Evolutionary conservation across 2,888 invertebrate species (phyloP).

Genomic region (Luffia ferchaultella): DNA sequence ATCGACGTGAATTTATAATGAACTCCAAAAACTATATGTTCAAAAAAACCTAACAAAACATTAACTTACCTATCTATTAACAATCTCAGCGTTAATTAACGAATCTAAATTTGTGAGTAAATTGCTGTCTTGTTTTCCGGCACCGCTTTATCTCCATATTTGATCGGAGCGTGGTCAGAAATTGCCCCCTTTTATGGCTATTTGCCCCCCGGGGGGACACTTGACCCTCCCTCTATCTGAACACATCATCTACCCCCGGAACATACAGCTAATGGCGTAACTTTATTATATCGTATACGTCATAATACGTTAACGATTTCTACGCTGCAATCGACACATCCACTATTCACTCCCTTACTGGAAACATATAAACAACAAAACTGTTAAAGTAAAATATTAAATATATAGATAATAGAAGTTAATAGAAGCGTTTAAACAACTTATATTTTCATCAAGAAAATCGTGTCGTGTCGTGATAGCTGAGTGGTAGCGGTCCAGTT

Average conservation of each 20-base stretch:
- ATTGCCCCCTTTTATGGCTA: constrained; percentile 61
- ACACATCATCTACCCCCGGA: constrained; percentile 63
- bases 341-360: constrained; percentile 17
- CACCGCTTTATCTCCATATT: constrained; percentile 44
- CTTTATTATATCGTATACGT: constrained; percentile 17
- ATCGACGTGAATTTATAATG: no score
- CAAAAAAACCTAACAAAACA: no score
- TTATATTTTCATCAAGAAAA: no score
- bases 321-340: constrained; percentile 11
- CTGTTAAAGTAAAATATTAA: no score
- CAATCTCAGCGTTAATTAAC: constrained; percentile 57
- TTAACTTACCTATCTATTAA: constrained; percentile 10
- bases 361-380: constrained; percentile 12
- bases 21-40: no score
- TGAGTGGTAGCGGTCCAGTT: no score
- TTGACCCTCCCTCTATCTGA: constrained; percentile 55
- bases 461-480: no score
- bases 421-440: no score
- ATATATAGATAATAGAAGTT: no score
- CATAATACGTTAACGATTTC: constrained; percentile 23
- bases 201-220: constrained; percentile 61
- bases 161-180: constrained; percentile 57
- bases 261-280: constrained; percentile 46
- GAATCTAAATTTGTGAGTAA: constrained; percentile 52
- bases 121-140: constrained; percentile 61